phyloP scores from a whole-genome alignment of 2,888 invertebrate species.

The Platycheirus rosarum region DNA sequence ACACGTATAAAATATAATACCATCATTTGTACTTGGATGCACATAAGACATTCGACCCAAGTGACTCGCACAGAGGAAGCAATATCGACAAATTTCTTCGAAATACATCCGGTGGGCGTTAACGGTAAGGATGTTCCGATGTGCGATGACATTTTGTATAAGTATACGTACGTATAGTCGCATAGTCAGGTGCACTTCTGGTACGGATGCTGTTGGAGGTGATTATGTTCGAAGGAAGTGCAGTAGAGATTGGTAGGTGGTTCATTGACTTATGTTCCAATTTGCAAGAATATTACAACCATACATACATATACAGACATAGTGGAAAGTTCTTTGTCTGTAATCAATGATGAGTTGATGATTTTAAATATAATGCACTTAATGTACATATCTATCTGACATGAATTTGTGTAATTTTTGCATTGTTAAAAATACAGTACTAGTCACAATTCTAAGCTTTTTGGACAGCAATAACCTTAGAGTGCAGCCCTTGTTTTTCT shows the following conservation, averaged over 20 bases:
- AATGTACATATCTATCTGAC: too few relatives aligned
- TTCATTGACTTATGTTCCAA: constrained; percentile 38
- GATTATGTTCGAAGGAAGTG: constrained; percentile 5
- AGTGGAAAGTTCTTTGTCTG: too few relatives aligned
- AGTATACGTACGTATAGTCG: too few relatives aligned
- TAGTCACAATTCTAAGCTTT: too few relatives aligned
- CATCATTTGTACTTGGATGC: constrained; percentile 69
- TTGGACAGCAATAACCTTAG: too few relatives aligned
- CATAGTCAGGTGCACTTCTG: constrained; percentile 56
- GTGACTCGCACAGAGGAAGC: constrained; percentile 57
- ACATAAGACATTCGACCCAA: constrained; percentile 54
- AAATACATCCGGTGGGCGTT: constrained; percentile 70
- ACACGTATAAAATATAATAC: constrained; percentile 71
- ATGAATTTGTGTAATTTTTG: too few relatives aligned
- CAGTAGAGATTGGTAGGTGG: not conserved
- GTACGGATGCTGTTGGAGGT: constrained; percentile 16
- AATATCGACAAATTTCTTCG: constrained; percentile 72
- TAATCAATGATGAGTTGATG: too few relatives aligned
- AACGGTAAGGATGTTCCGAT: constrained; percentile 58
- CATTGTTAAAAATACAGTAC: too few relatives aligned
- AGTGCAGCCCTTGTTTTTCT: too few relatives aligned
- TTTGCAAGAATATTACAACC: constrained; percentile 23
- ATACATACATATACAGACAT: too few relatives aligned
- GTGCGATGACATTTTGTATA: constrained; percentile 43
- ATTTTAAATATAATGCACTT: too few relatives aligned